Evolutionary conservation across 2,888 invertebrate genomes (phyloP).

Genomic region (Julus scanicus): DNA sequence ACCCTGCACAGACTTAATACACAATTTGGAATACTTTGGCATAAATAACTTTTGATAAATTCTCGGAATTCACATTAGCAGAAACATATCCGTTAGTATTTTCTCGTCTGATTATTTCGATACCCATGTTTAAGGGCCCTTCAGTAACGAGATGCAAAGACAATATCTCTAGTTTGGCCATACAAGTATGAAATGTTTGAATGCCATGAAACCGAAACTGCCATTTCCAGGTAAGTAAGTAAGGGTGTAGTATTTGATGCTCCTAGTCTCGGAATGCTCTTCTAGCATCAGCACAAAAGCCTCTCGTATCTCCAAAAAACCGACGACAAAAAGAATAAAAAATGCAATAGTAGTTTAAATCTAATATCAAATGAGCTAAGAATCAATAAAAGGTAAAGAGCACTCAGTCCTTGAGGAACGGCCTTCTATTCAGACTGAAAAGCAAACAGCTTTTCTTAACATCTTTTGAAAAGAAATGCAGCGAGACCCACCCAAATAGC

Average conservation of each 20-base stretch:
- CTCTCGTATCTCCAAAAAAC: slow-evolving; percentile 34
- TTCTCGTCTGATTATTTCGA: no score
- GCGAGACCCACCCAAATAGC: neutral
- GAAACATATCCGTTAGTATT: no score
- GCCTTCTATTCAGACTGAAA: slow-evolving; percentile 42
- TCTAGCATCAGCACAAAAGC: slow-evolving; percentile 2
- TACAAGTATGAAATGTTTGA: neutral
- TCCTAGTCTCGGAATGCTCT: neutral
- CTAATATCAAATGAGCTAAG: slow-evolving; percentile 42
- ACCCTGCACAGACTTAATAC: no score
- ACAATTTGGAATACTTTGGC: no score
- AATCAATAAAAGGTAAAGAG: slow-evolving; percentile 42
- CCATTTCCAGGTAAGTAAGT: slow-evolving; percentile 12
- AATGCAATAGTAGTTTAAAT: slow-evolving; percentile 22
- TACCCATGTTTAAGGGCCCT: neutral
- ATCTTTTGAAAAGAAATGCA: slow-evolving; percentile 23
- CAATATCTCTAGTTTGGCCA: neutral
- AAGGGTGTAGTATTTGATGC: neutral
- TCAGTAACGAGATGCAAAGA: neutral
- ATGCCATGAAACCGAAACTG: neutral
- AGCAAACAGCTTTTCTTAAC: slow-evolving; percentile 32
- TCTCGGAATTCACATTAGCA: no score
- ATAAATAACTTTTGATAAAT: no score
- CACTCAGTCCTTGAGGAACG: slow-evolving; percentile 34
- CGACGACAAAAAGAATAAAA: neutral